Conservation (phyloP, 2,888 invertebrate genomes). For the Epirrhoe alternata region DNA sequence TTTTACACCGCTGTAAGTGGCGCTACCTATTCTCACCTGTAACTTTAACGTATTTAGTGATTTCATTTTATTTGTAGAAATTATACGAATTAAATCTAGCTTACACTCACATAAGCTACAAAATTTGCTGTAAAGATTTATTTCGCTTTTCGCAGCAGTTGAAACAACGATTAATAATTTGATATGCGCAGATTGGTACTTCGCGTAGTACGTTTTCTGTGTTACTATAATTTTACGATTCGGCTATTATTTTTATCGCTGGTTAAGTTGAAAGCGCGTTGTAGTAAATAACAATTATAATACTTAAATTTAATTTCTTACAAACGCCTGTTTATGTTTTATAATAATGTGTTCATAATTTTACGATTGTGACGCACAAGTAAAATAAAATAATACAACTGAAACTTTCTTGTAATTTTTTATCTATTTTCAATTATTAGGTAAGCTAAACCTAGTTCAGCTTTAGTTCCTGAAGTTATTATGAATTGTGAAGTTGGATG, state of each 20-base stretch:
- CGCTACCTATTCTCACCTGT: background rate
- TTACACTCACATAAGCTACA: background rate
- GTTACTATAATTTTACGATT: background rate
- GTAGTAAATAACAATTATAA: background rate
- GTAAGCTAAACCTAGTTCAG: background rate
- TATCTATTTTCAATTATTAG: background rate
- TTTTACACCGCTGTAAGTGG: conserved; percentile 16
- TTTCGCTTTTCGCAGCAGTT: background rate
- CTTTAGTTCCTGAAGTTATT: background rate
- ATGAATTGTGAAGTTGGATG: background rate
- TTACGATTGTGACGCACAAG: no score
- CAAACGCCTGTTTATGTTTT: no score
- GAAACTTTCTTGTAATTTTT: background rate
- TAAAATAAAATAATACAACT: no score
- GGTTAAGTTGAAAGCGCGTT: background rate
- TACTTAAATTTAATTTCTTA: no score
- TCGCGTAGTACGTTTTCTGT: background rate
- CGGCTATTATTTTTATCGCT: background rate
- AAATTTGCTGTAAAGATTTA: background rate
- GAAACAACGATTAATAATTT: background rate
- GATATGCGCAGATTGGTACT: background rate
- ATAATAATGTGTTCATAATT: no score
- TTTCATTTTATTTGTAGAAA: background rate
- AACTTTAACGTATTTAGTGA: background rate
- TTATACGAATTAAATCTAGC: background rate